phyloP scores from a whole-genome alignment of 2,797 vertebrate species.

The Xenentodon cancila region DNA sequence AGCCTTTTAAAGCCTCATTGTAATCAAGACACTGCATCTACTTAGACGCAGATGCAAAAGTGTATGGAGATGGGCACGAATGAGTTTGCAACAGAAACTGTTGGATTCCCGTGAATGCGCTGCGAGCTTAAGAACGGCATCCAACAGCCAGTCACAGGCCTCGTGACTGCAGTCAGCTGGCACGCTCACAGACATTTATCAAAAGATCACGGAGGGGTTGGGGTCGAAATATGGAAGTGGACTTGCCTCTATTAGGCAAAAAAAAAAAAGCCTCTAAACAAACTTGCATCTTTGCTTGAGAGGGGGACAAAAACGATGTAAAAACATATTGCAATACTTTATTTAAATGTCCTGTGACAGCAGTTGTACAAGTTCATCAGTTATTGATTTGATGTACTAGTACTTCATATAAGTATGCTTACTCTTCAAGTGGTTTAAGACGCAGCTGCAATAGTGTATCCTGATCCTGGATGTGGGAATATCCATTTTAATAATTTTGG shows the following conservation, averaged over 20 bases:
- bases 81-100: slow-evolving; percentile 13
- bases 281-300: too few relatives aligned
- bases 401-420: too few relatives aligned
- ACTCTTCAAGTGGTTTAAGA: too few relatives aligned
- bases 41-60: slow-evolving; percentile 13
- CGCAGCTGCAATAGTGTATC: too few relatives aligned
- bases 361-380: too few relatives aligned
- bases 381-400: too few relatives aligned
- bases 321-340: too few relatives aligned
- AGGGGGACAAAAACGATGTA: too few relatives aligned
- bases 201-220: slow-evolving; percentile 32
- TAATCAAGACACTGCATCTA: slow-evolving; percentile 17
- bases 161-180: slow-evolving; percentile 49
- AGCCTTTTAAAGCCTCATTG: slow-evolving; percentile 12
- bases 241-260: not conserved
- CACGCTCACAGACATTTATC: slow-evolving; percentile 25
- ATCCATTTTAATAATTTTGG: too few relatives aligned
- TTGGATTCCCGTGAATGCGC: slow-evolving; percentile 62
- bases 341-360: too few relatives aligned
- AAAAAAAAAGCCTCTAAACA: not conserved
- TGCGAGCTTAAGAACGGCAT: slow-evolving; percentile 55
- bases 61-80: slow-evolving; percentile 23
- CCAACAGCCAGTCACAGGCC: slow-evolving; percentile 52
- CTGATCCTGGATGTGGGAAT: too few relatives aligned
- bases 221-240: not conserved